Percentiles rank a stretch among this genome's conserved stretches.
phyloP scores from a whole-genome alignment of 53 echinoderm and acorn worm species.

The Luidia sarsii region DNA sequence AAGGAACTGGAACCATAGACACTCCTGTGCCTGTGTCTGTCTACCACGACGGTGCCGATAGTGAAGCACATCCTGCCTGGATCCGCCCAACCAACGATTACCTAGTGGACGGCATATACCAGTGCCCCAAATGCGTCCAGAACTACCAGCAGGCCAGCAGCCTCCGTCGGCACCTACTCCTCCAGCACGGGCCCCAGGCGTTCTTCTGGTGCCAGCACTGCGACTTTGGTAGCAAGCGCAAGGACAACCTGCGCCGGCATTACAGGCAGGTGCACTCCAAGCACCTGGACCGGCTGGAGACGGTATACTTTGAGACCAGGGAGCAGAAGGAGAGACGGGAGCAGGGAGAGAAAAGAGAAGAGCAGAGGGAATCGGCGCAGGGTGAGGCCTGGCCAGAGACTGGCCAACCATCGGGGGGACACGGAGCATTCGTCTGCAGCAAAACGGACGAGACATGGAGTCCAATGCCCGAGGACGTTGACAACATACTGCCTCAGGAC shows the following conservation, averaged over 20 bases:
- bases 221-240: slow-evolving; percentile 16
- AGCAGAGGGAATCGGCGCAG: background rate
- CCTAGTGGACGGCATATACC: background rate
- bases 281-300: background rate
- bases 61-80: too few species aligned
- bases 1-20: too few species aligned
- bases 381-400: background rate
- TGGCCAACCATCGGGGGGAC: too few species aligned
- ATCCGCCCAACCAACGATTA: background rate
- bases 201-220: slow-evolving; percentile 30
- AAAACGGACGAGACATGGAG: background rate
- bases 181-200: background rate
- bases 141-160: slow-evolving; percentile 33
- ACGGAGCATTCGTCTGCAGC: too few species aligned
- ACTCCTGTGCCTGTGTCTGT: background rate
- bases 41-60: background rate
- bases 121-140: slow-evolving; percentile 13
- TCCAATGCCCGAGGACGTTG: background rate
- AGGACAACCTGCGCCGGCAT: slow-evolving; percentile 24
- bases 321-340: slow-evolving; percentile 18
- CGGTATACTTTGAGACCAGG: background rate
- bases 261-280: background rate
- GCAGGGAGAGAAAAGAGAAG: background rate
- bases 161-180: slow-evolving; percentile 9
- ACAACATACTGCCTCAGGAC: too few species aligned